Percentiles rank a stretch among this genome's conserved stretches.
phyloP scores from a whole-genome alignment of 2,888 invertebrate genomes.

The Melanophora roralis region DNA sequence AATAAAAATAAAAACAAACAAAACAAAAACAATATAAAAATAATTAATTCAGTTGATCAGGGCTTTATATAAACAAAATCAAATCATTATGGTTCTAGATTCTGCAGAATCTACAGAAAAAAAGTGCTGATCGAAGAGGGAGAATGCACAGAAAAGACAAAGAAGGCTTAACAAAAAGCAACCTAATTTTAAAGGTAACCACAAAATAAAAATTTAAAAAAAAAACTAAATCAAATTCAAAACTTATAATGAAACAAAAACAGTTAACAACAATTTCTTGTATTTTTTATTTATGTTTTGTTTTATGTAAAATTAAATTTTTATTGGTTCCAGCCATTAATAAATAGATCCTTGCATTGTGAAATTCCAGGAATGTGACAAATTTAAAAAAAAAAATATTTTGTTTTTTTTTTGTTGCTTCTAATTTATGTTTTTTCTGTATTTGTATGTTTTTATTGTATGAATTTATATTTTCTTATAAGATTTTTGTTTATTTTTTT shows the following conservation, averaged over 20 bases:
- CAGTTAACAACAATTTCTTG: constrained; percentile 61
- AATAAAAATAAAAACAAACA: constrained; percentile 51
- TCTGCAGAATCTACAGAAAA: constrained; percentile 99
- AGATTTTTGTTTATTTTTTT: background rate
- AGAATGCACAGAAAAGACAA: constrained; percentile 96
- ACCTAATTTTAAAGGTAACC: constrained; percentile 98
- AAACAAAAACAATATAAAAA: constrained; percentile 61
- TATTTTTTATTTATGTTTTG: constrained; percentile 56
- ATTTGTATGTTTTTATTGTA: constrained; percentile 10
- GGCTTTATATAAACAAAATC: constrained; percentile 73
- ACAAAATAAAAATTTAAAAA: constrained; percentile 64
- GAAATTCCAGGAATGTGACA: constrained; percentile 30
- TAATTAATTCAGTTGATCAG: constrained; percentile 74
- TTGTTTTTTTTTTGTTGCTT: background rate
- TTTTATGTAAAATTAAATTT: constrained; percentile 63
- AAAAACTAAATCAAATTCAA: constrained; percentile 64
- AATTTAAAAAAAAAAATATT: constrained; percentile 1
- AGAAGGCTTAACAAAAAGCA: constrained; percentile 97
- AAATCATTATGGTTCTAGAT: constrained; percentile 87
- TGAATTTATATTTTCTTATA: constrained; percentile 22
- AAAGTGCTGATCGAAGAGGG: constrained; percentile 98
- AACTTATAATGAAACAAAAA: constrained; percentile 44
- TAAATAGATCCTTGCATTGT: constrained; percentile 26
- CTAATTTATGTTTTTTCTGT: constrained; percentile 1
- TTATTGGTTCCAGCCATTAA: constrained; percentile 22